Conservation (phyloP, 2,113 vertebrate genomes). For the Gorsachius goisagi region DNA sequence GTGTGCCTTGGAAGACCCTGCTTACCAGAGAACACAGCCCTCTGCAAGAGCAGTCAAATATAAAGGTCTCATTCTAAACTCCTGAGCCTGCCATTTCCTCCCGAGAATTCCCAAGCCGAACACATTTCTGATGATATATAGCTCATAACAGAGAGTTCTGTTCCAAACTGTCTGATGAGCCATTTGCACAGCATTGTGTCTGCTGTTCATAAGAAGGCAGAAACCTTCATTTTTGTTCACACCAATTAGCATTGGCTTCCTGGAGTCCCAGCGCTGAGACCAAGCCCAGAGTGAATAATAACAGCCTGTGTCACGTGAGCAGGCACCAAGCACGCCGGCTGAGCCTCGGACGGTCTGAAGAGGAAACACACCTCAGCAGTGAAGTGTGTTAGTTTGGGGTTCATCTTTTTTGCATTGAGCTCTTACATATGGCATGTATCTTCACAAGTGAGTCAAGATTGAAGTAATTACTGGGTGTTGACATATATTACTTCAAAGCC, state of each 20-base stretch:
- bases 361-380: accelerated
- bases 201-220: background rate
- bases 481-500: background rate
- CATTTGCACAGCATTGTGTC: background rate
- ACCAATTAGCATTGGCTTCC: background rate
- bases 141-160: background rate
- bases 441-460: background rate
- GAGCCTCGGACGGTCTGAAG: background rate
- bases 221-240: background rate
- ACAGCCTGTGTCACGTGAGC: background rate
- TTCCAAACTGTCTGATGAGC: background rate
- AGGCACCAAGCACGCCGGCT: accelerated
- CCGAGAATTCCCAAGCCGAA: background rate
- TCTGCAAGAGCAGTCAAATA: background rate
- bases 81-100: background rate
- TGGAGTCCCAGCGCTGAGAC: background rate
- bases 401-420: background rate
- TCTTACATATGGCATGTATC: background rate
- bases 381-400: background rate
- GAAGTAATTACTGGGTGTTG: background rate
- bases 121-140: background rate
- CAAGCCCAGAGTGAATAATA: background rate
- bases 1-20: background rate
- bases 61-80: conserved; percentile 2
- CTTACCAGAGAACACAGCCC: background rate